Evolutionary conservation across 2,113 vertebrate species (phyloP), one percentile per base, ranked within the genome.

Genomic region (Etia nguti): DNA sequence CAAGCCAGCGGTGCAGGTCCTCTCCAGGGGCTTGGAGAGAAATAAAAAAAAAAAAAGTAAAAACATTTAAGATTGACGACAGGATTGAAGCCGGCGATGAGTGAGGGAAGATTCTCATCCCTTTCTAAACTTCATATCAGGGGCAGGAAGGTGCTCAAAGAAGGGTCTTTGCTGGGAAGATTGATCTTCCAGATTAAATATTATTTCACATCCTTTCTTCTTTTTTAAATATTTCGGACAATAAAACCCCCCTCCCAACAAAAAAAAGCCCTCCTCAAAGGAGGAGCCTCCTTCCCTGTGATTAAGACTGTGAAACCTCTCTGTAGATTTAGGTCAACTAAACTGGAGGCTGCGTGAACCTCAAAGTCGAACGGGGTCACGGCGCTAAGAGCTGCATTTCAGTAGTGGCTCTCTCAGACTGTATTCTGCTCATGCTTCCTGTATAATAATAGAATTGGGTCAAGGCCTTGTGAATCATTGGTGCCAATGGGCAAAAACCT

Each of bases 401-500:
- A 81, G 56, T 56, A 34, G 92, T 57, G 68, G 43, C 46, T 50
- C 48, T 77, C 70, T 29, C 43, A 50, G 70, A 77, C 70, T 77
- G 79, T 56, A 70, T 91, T 87, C 70, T 81, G 79, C 77, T 87
- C 83, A 52, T 62, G 85, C 79, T 10, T 89, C 73, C 90, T 88
- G 85, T 75, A 92, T 86, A 92, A 90, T 54, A 90, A 91, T 65
- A 90, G 85, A 95, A 94, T 86, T 89, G 87, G 94, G 94, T 94
- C 95, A 92, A 94, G 79, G 91, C 90, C 93, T 41, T 2, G 10
- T 95, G 94, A 95, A 83, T 95, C 94, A 95, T 84, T 79, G 81
- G 82, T 57, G 90, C 94, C 86, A 38, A 41, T 29, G 86, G 93
- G 87, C 59, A 54, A 79, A 91, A 92, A 86, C 84, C 90, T 81